These are phyloP conservation scores for Stenodera caucasica DNA, from an alignment of 2,888 invertebrate genomes.

Conservation along the genomic window DNA sequence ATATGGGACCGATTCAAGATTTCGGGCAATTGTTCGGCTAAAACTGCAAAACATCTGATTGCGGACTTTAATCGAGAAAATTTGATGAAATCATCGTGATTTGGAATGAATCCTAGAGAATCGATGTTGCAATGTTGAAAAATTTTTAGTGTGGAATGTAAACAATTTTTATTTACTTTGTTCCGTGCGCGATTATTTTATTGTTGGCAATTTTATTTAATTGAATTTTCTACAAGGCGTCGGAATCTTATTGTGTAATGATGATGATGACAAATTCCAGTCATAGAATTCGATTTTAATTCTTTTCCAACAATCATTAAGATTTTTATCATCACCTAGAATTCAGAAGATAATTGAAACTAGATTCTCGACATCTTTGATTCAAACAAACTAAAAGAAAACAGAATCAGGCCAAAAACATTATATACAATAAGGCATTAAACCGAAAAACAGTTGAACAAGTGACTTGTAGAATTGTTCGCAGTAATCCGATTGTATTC, in stretches of 20 bases:
- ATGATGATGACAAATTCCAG: background rate
- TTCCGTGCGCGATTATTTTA: too few species aligned
- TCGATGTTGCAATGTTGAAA: too few species aligned
- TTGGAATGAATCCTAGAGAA: too few species aligned
- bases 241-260: background rate
- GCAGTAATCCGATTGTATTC: slow-evolving; percentile 19
- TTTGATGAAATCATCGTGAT: too few species aligned
- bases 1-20: too few species aligned
- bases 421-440: background rate
- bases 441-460: slow-evolving; percentile 10
- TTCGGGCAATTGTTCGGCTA: too few species aligned
- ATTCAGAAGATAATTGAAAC: background rate
- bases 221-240: background rate
- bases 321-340: background rate
- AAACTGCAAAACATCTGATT: too few species aligned
- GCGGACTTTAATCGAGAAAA: too few species aligned
- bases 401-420: background rate
- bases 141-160: too few species aligned
- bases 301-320: background rate
- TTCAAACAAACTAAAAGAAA: too few species aligned
- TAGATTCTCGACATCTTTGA: too few species aligned
- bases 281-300: background rate
- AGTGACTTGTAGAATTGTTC: slow-evolving; percentile 14
- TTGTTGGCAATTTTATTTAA: background rate
- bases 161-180: too few species aligned